Percentiles rank a stretch among this genome's conserved stretches.
Conservation (phyloP, 2,888 invertebrate genomes). For the Rhynchonema sp. region DNA sequence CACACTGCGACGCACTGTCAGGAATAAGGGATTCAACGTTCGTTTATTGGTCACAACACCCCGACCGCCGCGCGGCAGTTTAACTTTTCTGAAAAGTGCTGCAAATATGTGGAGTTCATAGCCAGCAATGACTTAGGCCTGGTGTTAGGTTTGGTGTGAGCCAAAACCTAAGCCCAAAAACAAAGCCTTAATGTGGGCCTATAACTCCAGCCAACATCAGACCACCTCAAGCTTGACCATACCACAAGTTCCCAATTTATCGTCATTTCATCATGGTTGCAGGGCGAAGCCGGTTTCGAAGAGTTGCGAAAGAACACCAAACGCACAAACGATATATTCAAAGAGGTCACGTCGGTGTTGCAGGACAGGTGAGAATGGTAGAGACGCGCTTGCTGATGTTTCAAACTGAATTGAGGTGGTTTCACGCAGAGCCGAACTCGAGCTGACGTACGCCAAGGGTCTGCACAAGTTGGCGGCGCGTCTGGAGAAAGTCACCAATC, state of each 20-base stretch:
- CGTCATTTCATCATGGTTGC: too few species aligned
- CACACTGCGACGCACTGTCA: not conserved
- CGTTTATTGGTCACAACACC: too few species aligned
- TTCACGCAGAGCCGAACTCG: constrained; percentile 1
- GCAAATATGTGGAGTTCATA: too few species aligned
- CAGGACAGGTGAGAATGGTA: constrained; percentile 1
- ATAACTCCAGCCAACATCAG: not conserved
- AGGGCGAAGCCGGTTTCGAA: constrained; percentile 4
- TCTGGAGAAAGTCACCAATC: not conserved
- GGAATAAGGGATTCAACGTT: not conserved
- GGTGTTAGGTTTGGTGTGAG: not conserved
- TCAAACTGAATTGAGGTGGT: not conserved
- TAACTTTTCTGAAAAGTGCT: too few species aligned
- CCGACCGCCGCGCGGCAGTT: too few species aligned
- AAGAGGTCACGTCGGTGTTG: not conserved
- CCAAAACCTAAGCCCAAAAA: not conserved
- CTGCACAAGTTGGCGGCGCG: constrained; percentile 2
- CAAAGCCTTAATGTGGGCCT: too few species aligned
- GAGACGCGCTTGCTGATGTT: not conserved
- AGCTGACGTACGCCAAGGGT: not conserved
- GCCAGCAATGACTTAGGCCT: too few species aligned
- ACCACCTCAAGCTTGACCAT: too few species aligned
- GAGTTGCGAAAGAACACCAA: constrained; percentile 1
- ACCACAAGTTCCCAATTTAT: too few species aligned
- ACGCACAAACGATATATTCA: not conserved